phyloP scores from a whole-genome alignment of 2,888 invertebrate genomes.

The Parnassius orleans region DNA sequence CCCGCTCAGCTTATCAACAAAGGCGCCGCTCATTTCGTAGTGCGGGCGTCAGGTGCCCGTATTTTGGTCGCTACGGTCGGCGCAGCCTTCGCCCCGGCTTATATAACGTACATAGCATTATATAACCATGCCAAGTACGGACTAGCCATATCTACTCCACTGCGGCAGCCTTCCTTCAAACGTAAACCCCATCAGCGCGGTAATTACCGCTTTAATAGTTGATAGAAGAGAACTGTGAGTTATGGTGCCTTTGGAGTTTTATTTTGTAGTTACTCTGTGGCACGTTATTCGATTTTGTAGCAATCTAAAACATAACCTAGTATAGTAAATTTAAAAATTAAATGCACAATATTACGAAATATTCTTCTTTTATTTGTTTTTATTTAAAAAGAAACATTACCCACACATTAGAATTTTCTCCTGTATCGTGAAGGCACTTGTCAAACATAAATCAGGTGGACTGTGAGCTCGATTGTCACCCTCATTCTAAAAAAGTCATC shows the following conservation, averaged over 20 bases:
- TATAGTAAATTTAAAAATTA: too few species aligned
- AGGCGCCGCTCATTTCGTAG: conserved; percentile 34
- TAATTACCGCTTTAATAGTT: conserved; percentile 26
- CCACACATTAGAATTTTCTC: too few species aligned
- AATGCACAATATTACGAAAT: too few species aligned
- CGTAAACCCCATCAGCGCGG: conserved; percentile 18
- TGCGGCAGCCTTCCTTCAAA: conserved; percentile 26
- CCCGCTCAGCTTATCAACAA: conserved; percentile 30
- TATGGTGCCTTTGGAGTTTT: conserved; percentile 1
- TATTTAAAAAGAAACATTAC: too few species aligned
- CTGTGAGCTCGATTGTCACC: too few species aligned
- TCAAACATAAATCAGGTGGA: too few species aligned
- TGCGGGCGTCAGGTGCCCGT: conserved; percentile 76
- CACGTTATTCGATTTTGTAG: background rate
- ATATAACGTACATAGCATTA: conserved; percentile 63
- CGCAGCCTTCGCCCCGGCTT: conserved; percentile 68
- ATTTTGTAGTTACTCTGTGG: conserved; percentile 3
- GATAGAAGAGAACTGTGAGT: conserved; percentile 14
- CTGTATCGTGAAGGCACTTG: too few species aligned
- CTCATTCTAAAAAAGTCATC: too few species aligned
- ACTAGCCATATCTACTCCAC: conserved; percentile 29
- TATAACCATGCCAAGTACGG: conserved; percentile 36
- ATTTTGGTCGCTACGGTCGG: conserved; percentile 73
- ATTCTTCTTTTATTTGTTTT: too few species aligned
- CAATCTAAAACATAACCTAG: too few species aligned